Base-by-base conservation (phyloP, 2,113 vertebrate genomes). In the Myrmecobius fasciatus region DNA sequence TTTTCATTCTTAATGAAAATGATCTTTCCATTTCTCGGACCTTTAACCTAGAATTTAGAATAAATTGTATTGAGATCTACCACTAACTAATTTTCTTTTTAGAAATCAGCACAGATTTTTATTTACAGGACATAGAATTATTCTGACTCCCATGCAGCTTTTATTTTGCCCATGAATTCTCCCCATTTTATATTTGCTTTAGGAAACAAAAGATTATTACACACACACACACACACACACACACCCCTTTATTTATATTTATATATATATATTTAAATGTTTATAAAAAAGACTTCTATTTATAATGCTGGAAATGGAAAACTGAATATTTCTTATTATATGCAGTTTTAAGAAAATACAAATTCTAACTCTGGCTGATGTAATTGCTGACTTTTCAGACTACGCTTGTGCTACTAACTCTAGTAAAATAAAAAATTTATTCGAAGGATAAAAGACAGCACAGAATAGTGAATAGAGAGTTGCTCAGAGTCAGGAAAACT, bases 131-230 rank as follows among this genome's bases (percentile, higher is more conserved):
- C 43, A 94, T 9, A 56, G 89, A 89, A 26, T 56, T 91, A 20
- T 93, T 95, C 52, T 91, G 51, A 96, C 46, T 92, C 92, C 48
- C 56, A 90, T 36, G 53, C 90, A 48, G 9, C 1, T 89, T 91
- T 91, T 91, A 92, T 25, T 96, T 92, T 52, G 89, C 67, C 90
- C 48, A 94, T 36, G 53, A 94, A 88, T 48, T 46, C 46, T 95
- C 7, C 60, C 25, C 96, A 92, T 88, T 95, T 90, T 93, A 53
- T 47, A 60, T 60, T 91, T 97, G 75, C 46, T 96, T 97, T 91
- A 89, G 54, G 52, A 53, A 25, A 92, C 89, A 94, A 26, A 92
- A 92, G 94, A n/a, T n/a, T n/a, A n/a, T n/a, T n/a, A n/a, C n/a
- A n/a, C n/a, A n/a, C n/a, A n/a, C n/a, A n/a, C n/a, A n/a, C n/a